phyloP scores from a whole-genome alignment of 1,140 invertebrate species.

The Melitaea cinxia region DNA sequence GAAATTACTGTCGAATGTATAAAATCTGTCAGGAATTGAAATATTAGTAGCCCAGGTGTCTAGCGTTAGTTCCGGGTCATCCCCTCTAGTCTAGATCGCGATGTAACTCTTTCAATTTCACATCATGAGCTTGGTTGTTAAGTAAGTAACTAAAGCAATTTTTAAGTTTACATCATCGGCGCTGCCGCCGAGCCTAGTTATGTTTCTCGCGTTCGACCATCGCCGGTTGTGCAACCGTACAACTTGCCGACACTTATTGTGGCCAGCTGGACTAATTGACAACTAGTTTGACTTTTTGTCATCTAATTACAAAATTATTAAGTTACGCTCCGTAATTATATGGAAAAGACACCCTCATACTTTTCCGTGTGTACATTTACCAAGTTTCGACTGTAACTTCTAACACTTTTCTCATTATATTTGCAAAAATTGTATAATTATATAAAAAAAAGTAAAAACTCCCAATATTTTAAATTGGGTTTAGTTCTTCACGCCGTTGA shows the following conservation, averaged over 20 bases:
- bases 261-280: slow-evolving; percentile 64
- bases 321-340: slow-evolving; percentile 35
- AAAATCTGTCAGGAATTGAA: slow-evolving; percentile 5
- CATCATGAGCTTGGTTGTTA: slow-evolving; percentile 68
- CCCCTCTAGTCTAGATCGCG: slow-evolving; percentile 57
- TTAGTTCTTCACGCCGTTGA: not conserved
- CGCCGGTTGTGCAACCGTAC: slow-evolving; percentile 74
- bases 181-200: slow-evolving; percentile 77
- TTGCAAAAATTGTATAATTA: not conserved
- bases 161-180: slow-evolving; percentile 80
- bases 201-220: slow-evolving; percentile 79
- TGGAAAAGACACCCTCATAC: slow-evolving; percentile 8
- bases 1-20: too few species aligned
- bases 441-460: too few species aligned
- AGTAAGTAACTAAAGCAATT: slow-evolving; percentile 80
- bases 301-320: slow-evolving; percentile 71
- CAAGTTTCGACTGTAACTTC: not conserved
- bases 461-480: not conserved
- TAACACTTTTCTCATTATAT: not conserved
- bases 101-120: slow-evolving; percentile 72
- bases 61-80: slow-evolving; percentile 59
- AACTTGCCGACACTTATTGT: slow-evolving; percentile 76
- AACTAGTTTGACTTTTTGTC: slow-evolving; percentile 75
- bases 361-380: slow-evolving; percentile 1
- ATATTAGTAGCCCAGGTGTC: slow-evolving; percentile 15